These are phyloP conservation scores for Nephila pilipes DNA, from an alignment of 1,140 invertebrate species.

Conservation along the genomic window DNA sequence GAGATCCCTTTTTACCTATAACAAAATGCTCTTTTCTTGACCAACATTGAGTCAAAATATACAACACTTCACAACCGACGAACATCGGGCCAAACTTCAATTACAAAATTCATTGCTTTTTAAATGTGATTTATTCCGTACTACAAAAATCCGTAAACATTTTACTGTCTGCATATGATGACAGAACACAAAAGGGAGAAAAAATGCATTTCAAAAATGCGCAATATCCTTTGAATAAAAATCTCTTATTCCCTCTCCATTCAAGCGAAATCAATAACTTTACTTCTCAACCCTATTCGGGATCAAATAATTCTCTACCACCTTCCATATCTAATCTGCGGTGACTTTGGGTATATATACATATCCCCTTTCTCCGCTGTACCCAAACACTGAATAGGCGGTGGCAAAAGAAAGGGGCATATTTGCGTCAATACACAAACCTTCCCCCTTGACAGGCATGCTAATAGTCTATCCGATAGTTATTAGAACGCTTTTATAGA, in stretches of 20 bases:
- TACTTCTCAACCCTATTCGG: neutral
- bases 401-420: conserved; percentile 13
- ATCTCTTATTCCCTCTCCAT: conserved; percentile 60
- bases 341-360: conserved; percentile 33
- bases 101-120: neutral
- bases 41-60: no score
- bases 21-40: no score
- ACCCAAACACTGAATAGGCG: conserved; percentile 47
- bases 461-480: conserved; percentile 76
- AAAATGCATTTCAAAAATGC: neutral
- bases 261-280: conserved; percentile 67
- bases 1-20: no score
- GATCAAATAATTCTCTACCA: conserved; percentile 56
- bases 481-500: conserved; percentile 73
- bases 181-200: neutral
- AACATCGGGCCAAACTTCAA: neutral
- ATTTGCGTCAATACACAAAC: conserved; percentile 71
- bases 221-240: conserved; percentile 57
- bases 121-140: neutral
- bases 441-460: conserved; percentile 68
- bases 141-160: conserved; percentile 33
- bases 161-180: neutral
- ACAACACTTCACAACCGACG: no score
- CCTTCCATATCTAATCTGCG: conserved; percentile 74
- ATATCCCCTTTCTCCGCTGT: conserved; percentile 15